These are phyloP conservation scores for Gallinago media DNA, from an alignment of 2,113 vertebrate species.

Conservation along the genomic window DNA sequence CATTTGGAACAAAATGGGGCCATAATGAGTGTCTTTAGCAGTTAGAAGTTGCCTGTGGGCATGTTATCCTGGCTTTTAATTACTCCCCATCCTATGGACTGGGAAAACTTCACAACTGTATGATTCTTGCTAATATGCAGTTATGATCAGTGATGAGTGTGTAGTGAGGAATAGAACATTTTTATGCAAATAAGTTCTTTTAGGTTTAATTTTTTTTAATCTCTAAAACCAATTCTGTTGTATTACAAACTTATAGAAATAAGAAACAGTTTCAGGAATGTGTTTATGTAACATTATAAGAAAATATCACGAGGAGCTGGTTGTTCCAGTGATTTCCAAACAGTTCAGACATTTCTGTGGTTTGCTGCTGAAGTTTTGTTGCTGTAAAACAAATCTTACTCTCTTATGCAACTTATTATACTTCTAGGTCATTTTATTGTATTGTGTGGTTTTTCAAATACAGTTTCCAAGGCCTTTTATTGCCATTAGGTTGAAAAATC, in stretches of 20 bases:
- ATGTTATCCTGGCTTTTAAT: neutral
- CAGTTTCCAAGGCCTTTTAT: neutral
- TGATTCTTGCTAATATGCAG: neutral
- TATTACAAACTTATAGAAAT: neutral
- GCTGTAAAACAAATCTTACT: slow-evolving; percentile 45
- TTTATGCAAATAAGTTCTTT: neutral
- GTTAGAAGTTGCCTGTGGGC: neutral
- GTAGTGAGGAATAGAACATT: neutral
- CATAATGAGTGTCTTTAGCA: neutral
- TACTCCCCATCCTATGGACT: neutral
- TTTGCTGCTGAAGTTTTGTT: slow-evolving; percentile 25
- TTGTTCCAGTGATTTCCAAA: slow-evolving; percentile 50
- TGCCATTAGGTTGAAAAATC: neutral
- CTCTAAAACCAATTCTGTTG: neutral
- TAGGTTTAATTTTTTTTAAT: neutral
- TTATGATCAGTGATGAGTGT: neutral
- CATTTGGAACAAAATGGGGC: neutral
- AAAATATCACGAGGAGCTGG: neutral
- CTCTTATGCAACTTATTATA: slow-evolving; percentile 37
- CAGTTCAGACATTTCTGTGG: slow-evolving; percentile 67
- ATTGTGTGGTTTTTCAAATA: neutral
- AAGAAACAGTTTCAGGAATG: neutral
- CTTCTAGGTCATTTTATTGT: slow-evolving; percentile 15
- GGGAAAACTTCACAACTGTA: neutral
- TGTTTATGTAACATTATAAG: slow-evolving; percentile 42